These are phyloP conservation scores for Polyploca ridens DNA, from an alignment of 2,888 invertebrate species.

Conservation along the genomic window DNA sequence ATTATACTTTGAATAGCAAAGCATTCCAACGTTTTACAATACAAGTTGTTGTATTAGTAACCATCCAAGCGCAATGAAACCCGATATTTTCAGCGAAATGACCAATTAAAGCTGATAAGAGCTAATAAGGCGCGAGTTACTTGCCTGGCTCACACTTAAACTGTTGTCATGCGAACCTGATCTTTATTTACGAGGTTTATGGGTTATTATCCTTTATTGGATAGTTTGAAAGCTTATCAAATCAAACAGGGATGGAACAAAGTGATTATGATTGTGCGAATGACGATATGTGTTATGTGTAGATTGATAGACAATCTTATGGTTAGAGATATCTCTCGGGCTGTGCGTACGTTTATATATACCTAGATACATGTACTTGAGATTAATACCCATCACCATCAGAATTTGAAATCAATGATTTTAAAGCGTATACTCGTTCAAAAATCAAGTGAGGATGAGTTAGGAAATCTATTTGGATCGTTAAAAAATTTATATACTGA, in stretches of 20 bases:
- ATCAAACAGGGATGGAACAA: neutral
- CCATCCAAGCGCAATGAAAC: constrained; percentile 41
- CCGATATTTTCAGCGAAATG: constrained; percentile 41
- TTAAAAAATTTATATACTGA: too few species aligned
- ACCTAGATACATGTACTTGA: too few species aligned
- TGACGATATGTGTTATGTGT: too few species aligned
- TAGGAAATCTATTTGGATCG: too few species aligned
- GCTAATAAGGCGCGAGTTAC: constrained; percentile 27
- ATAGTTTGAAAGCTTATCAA: neutral
- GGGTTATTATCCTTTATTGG: constrained; percentile 11
- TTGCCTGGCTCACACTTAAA: constrained; percentile 20
- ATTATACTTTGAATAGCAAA: constrained; percentile 12
- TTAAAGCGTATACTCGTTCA: too few species aligned
- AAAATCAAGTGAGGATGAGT: too few species aligned
- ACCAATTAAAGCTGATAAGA: constrained; percentile 49
- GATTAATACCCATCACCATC: too few species aligned
- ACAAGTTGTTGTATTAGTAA: constrained; percentile 22
- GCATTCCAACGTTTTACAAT: constrained; percentile 8
- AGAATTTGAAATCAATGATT: too few species aligned
- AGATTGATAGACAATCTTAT: too few species aligned
- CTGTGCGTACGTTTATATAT: too few species aligned
- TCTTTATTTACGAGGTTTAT: constrained; percentile 29
- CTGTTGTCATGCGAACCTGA: constrained; percentile 28
- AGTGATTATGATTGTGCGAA: too few species aligned
- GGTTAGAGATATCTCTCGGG: too few species aligned